These are phyloP conservation scores for Burhinus oedicnemus DNA, from an alignment of 2,113 vertebrate species.

Conservation along the genomic window DNA sequence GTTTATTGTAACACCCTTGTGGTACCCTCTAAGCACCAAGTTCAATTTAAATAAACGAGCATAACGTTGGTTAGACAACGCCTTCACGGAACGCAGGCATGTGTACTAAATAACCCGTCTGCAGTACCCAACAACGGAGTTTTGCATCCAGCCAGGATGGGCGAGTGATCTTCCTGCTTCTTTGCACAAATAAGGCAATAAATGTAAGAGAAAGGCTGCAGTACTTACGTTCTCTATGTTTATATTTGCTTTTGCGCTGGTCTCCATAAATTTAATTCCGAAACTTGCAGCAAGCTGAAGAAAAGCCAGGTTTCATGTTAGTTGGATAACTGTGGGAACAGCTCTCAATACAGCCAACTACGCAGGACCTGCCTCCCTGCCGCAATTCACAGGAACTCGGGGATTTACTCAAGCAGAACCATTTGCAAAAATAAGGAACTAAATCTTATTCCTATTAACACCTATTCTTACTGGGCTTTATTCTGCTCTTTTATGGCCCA, in stretches of 20 bases:
- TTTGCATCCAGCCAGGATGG: rapidly evolving
- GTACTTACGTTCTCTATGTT: conserved; percentile 95
- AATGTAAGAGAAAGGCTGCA: rapidly evolving
- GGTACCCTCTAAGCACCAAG: rapidly evolving
- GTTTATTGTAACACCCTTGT: background rate
- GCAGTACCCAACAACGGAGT: rapidly evolving
- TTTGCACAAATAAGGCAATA: rapidly evolving
- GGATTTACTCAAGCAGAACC: background rate
- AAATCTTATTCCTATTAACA: rapidly evolving
- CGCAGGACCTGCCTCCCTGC: background rate
- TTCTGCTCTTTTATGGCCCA: background rate
- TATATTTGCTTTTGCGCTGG: conserved; percentile 97
- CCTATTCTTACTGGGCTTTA: background rate
- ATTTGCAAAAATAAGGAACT: background rate
- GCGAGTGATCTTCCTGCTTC: rapidly evolving
- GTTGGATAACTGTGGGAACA: background rate
- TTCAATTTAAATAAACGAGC: background rate
- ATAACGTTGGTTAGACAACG: rapidly evolving
- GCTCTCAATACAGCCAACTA: background rate
- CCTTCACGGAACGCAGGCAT: rapidly evolving
- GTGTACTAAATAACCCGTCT: rapidly evolving
- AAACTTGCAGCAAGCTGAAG: conserved; percentile 91
- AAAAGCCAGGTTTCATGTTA: background rate
- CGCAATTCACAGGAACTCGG: rapidly evolving
- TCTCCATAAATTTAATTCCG: conserved; percentile 98